Percentiles rank a stretch among this genome's conserved stretches.
phyloP scores from a whole-genome alignment of 2,797 vertebrate genomes.

The Sarcophilus harrisii region DNA sequence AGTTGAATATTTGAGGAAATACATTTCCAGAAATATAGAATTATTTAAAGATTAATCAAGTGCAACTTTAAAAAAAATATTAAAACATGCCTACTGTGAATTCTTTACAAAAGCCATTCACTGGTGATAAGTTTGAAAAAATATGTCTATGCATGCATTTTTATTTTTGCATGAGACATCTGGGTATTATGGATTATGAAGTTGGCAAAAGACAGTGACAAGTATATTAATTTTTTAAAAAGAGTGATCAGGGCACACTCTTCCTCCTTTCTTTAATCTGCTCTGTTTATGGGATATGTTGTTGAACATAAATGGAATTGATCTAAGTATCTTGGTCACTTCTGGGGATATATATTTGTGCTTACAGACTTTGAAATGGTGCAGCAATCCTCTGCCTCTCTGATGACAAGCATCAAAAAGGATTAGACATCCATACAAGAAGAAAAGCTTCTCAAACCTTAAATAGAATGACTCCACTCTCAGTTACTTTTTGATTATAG shows the following conservation, averaged over 20 bases:
- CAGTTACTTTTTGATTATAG: too few relatives aligned
- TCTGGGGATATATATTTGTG: neutral
- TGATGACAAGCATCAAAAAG: neutral
- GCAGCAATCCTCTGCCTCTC: neutral
- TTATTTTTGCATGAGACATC: constrained; percentile 57
- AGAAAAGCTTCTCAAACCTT: neutral
- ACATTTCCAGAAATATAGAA: constrained; percentile 63
- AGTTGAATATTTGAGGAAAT: constrained; percentile 55
- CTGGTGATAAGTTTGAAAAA: constrained; percentile 56
- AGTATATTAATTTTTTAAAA: neutral
- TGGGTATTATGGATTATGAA: constrained; percentile 60
- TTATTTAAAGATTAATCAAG: constrained; percentile 70
- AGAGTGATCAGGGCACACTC: neutral
- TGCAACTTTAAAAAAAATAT: constrained; percentile 60
- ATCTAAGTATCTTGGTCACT: neutral
- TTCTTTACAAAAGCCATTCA: constrained; percentile 26
- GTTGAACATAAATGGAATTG: neutral
- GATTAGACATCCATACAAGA: neutral
- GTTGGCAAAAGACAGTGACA: rapidly evolving
- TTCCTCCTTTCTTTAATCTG: neutral
- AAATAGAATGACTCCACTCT: neutral
- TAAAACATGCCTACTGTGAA: constrained; percentile 43
- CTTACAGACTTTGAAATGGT: neutral
- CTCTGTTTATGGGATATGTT: neutral
- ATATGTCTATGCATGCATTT: constrained; percentile 41